Conservation (phyloP, 1,140 invertebrate species). For the Pseudobourletiella spinata region DNA sequence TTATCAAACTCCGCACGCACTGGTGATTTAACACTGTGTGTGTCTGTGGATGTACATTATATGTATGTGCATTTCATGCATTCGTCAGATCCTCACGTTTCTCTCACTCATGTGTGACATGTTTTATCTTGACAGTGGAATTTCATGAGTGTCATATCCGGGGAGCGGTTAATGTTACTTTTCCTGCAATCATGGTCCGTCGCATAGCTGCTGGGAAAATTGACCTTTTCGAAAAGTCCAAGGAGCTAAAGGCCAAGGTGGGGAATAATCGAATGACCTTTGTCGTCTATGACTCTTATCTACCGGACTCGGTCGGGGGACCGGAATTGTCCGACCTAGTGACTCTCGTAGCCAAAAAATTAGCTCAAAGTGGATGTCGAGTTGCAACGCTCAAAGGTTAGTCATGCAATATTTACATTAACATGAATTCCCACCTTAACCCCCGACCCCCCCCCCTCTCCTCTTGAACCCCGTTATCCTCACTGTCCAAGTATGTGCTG, state of each 20-base stretch:
- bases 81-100: no score
- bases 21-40: no score
- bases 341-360: conserved; percentile 34
- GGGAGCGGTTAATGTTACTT: conserved; percentile 33
- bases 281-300: conserved; percentile 29
- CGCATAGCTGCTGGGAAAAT: conserved; percentile 35
- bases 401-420: conserved; percentile 1
- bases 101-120: conserved; percentile 3
- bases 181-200: conserved; percentile 34
- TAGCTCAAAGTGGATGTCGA: conserved; percentile 34
- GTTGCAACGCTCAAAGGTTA: conserved; percentile 31
- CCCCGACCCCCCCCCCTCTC: no score
- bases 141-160: conserved; percentile 31
- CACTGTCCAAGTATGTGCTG: no score
- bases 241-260: conserved; percentile 34
- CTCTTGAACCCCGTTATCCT: no score
- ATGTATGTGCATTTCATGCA: no score
- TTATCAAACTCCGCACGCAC: no score
- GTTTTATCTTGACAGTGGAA: conserved; percentile 10
- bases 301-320: background rate
- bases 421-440: no score
- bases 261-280: conserved; percentile 31
- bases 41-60: no score
- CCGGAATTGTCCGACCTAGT: conserved; percentile 33
- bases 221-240: conserved; percentile 35